Evolutionary conservation across 1,140 invertebrate genomes (phyloP).

Genomic region (Heliconius hermathena): DNA sequence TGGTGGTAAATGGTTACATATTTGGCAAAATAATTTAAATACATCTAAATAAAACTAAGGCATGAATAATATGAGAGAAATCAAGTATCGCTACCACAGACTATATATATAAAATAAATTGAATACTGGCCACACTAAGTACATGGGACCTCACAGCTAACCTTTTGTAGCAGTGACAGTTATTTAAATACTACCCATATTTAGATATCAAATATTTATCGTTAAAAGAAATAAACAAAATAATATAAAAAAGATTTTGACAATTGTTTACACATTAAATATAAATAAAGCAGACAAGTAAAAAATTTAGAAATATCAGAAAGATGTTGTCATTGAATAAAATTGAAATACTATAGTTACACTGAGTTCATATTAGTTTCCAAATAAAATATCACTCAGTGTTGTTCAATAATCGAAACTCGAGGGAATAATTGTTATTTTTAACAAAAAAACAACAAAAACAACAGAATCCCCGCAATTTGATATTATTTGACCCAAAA

Average conservation of each 20-base stretch:
- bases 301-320: slow-evolving; percentile 18
- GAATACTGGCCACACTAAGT: slow-evolving; percentile 34
- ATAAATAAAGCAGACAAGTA: neutral
- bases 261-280: neutral
- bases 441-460: slow-evolving; percentile 43
- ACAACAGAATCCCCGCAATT: slow-evolving; percentile 41
- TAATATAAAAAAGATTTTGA: neutral
- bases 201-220: neutral
- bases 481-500: slow-evolving; percentile 6
- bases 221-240: slow-evolving; percentile 3
- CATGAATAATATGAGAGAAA: slow-evolving; percentile 43
- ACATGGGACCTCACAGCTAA: neutral
- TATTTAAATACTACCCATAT: neutral
- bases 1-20: slow-evolving; percentile 58
- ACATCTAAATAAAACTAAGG: slow-evolving; percentile 57
- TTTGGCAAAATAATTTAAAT: slow-evolving; percentile 79
- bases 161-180: neutral
- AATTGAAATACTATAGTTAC: slow-evolving; percentile 23
- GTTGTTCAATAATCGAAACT: slow-evolving; percentile 19
- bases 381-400: slow-evolving; percentile 38
- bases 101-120: slow-evolving; percentile 14
- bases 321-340: slow-evolving; percentile 33
- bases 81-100: slow-evolving; percentile 20
- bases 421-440: slow-evolving; percentile 43
- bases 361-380: slow-evolving; percentile 38